Conservation (phyloP, 1,140 invertebrate genomes). For the Psilanteris sp. region DNA sequence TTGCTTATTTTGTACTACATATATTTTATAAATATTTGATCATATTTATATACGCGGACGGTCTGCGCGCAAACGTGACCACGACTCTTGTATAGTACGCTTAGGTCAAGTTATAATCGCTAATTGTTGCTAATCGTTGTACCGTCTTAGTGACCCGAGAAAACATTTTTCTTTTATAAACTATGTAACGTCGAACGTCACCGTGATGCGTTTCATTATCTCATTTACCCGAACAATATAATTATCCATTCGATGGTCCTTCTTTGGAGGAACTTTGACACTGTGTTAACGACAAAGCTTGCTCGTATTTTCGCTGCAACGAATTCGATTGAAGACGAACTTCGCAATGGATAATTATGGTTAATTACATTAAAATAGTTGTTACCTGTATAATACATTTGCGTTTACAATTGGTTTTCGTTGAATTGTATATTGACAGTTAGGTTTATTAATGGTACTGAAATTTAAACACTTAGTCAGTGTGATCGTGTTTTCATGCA, state of each 20-base stretch:
- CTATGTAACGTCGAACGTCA: conserved; percentile 8
- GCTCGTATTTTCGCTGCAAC: too few species aligned
- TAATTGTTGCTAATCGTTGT: conserved; percentile 59
- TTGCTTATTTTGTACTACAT: conserved; percentile 57
- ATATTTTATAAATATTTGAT: conserved; percentile 56
- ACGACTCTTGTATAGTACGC: conserved; percentile 60
- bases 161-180: conserved; percentile 3
- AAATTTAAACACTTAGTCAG: too few species aligned
- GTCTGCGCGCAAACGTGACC: conserved; percentile 51
- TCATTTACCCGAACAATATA: conserved; percentile 4
- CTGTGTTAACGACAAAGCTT: neutral
- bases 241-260: conserved; percentile 19
- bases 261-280: neutral
- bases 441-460: too few species aligned
- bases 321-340: neutral
- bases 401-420: too few species aligned
- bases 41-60: conserved; percentile 58
- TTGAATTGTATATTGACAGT: too few species aligned
- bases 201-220: conserved; percentile 3
- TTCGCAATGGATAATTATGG: conserved; percentile 20
- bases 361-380: conserved; percentile 24
- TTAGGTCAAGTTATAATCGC: conserved; percentile 62
- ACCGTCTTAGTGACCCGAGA: conserved; percentile 22
- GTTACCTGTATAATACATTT: conserved; percentile 31
- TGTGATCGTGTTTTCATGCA: too few species aligned